Evolutionary conservation across 2,113 vertebrate genomes (phyloP), one percentile per base, ranked within the genome.

Genomic region (Eptatretus burgeri): DNA sequence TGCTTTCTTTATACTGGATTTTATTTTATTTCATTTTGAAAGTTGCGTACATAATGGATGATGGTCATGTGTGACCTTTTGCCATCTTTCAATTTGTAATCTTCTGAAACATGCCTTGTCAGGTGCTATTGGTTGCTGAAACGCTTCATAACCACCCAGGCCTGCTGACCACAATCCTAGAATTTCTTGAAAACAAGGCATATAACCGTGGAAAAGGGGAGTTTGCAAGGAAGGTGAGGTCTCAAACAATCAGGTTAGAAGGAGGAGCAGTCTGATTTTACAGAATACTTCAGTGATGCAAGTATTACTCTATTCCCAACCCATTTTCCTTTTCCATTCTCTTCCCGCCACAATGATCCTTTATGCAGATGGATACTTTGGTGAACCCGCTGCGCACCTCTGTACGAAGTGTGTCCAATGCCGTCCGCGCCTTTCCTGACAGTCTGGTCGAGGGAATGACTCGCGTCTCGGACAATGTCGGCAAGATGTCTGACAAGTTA

Each of bases 401-500:
- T 73, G 95, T 98, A 86, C 81, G 88, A 74, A 98, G 95, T 64
- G 76, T 98, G 72, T 98, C 91, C 72, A 93, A 93, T 66, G 88
- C 82, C 18, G 91, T 98, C 68, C 95, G 93, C 77, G 79, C 82
- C 51, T 74, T 98, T 70, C 91, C 91, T 63, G 91, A 98, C 78
- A 98, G 87, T 72, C 77, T 98, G 73, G 86, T 87, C 62, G 91
- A 98, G 71, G 89, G 91, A 70, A 85, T 96, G 84, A 96, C 74
- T 73, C 94, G 91, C 73, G 83, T 94, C 73, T 89, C 89, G 51
- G 91, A 95, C 75, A 95, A 98, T 78, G 79, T 98, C 85, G 91
- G 87, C 70, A 88, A 82, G 74, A 94, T 93, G 84, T 88, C 84
- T 64, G 89, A 96, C 74, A 80, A 80, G 72, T 68, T 96, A 69